Percentiles rank a stretch among this genome's conserved stretches.
phyloP scores from a whole-genome alignment of 1,140 invertebrate genomes.

The Pteromalus puparum region DNA sequence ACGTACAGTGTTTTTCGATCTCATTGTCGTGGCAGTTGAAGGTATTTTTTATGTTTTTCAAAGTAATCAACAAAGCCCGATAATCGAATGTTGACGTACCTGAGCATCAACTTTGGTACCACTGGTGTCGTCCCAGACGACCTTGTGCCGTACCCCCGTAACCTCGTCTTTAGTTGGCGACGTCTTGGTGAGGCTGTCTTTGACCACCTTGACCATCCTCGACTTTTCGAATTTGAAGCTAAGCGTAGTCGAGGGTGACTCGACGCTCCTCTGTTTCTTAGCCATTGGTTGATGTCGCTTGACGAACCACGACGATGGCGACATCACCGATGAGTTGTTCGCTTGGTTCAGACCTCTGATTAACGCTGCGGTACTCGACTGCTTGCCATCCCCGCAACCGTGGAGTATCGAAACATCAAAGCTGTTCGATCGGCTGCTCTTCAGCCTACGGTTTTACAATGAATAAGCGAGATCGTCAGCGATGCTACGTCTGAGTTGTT shows the following conservation, averaged over 20 bases:
- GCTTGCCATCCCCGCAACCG: conserved; percentile 74
- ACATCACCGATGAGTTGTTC: conserved; percentile 52
- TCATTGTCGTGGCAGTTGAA: no score
- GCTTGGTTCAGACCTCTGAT: neutral
- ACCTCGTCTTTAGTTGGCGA: conserved; percentile 67
- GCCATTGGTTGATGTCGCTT: conserved; percentile 84
- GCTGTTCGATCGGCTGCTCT: conserved; percentile 84
- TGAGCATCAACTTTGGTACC: conserved; percentile 86
- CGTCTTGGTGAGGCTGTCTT: conserved; percentile 74
- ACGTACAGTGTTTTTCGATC: neutral
- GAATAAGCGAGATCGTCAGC: no score
- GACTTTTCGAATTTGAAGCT: conserved; percentile 70
- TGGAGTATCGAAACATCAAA: conserved; percentile 86
- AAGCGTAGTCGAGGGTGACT: conserved; percentile 60
- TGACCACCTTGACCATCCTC: conserved; percentile 69
- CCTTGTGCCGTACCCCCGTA: conserved; percentile 68
- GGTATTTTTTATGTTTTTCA: no score
- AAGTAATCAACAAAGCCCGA: no score
- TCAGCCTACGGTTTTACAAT: conserved; percentile 69
- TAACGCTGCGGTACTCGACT: conserved; percentile 59
- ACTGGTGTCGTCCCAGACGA: conserved; percentile 83
- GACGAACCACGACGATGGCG: conserved; percentile 83
- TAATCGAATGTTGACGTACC: no score
- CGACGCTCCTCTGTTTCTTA: conserved; percentile 76
- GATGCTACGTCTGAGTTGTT: no score